A percentile compares a stretch with the other conserved stretches of the same genome.
These are phyloP conservation scores for Drosophila testacea DNA, from an alignment of 2,888 invertebrate genomes.

Conservation along the genomic window DNA sequence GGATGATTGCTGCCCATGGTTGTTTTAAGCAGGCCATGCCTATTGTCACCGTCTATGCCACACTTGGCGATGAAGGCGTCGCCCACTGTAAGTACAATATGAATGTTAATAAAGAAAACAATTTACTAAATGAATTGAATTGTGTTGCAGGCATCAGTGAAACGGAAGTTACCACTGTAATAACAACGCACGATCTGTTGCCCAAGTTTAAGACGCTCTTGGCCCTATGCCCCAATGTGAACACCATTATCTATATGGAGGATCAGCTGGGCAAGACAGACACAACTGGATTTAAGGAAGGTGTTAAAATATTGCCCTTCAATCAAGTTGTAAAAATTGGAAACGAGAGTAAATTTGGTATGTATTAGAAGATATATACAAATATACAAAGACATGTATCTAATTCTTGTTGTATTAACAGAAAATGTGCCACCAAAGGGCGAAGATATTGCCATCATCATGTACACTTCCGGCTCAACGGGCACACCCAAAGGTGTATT, in stretches of 20 bases:
- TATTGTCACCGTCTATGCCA: constrained; percentile 98
- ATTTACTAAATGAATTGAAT: neutral
- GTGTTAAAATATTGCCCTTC: constrained; percentile 91
- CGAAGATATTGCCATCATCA: constrained; percentile 96
- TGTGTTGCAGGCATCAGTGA: constrained; percentile 90
- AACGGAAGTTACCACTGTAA: constrained; percentile 96
- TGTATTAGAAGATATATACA: neutral
- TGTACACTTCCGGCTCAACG: constrained; percentile 99
- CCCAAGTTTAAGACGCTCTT: constrained; percentile 95
- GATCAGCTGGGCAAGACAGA: constrained; percentile 92
- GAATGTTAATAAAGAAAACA: neutral
- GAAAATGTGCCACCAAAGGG: constrained; percentile 88
- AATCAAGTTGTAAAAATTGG: constrained; percentile 89
- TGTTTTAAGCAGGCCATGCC: constrained; percentile 97
- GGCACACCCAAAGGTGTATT: constrained; percentile 97
- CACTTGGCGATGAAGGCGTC: constrained; percentile 98
- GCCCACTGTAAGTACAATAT: constrained; percentile 89
- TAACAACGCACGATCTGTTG: constrained; percentile 96
- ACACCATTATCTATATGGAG: constrained; percentile 94
- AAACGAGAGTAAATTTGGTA: constrained; percentile 86
- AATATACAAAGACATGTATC: neutral
- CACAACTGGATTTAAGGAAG: constrained; percentile 89
- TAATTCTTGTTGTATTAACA: constrained; percentile 61
- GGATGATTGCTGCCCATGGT: constrained; percentile 98
- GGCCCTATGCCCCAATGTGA: constrained; percentile 90